Conservation (phyloP, 2,888 invertebrate species). For the Lysandra coridon region DNA sequence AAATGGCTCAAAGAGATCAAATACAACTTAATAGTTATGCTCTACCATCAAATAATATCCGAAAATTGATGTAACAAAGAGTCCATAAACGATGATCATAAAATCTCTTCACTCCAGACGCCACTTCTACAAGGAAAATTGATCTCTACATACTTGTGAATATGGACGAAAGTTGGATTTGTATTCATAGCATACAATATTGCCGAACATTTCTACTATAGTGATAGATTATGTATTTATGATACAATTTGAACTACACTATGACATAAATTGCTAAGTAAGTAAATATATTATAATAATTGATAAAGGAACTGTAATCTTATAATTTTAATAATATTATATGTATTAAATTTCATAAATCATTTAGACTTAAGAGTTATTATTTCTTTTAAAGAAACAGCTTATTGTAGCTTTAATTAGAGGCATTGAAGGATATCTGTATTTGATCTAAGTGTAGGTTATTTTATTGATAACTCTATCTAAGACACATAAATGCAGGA, state of each 20-base stretch:
- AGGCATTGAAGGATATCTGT: no score
- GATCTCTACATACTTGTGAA: neutral
- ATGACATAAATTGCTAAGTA: neutral
- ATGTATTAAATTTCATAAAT: no score
- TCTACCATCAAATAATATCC: slow-evolving; percentile 11
- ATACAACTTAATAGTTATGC: neutral
- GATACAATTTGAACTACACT: neutral
- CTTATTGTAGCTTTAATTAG: no score
- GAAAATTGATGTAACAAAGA: slow-evolving; percentile 19
- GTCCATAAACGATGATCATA: slow-evolving; percentile 22
- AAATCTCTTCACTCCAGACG: slow-evolving; percentile 14
- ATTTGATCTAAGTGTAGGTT: no score
- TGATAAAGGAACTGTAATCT: neutral
- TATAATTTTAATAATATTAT: no score
- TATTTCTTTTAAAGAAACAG: no score
- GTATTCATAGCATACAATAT: neutral
- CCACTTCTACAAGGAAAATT: neutral
- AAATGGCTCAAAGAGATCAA: neutral
- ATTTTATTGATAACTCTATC: no score
- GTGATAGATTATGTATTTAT: neutral
- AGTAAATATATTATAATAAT: neutral
- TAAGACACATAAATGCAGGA: no score
- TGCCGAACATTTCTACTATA: neutral
- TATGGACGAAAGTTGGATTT: neutral
- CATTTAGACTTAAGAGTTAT: no score